These are phyloP conservation scores for Pemphigus obesinymphae DNA, from an alignment of 1,140 invertebrate species.

Conservation along the genomic window DNA sequence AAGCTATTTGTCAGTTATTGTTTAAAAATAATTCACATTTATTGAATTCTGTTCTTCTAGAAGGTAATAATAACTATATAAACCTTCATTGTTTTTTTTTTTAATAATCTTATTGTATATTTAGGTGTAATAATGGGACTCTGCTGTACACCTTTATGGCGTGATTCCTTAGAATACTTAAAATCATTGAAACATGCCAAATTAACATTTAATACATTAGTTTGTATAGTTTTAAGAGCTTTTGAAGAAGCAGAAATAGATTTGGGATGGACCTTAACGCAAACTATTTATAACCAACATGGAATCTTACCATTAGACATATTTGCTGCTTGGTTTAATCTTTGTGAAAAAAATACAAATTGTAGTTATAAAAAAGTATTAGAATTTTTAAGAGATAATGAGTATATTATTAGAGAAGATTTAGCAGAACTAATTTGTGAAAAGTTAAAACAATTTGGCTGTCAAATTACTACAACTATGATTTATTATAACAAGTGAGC, in stretches of 20 bases:
- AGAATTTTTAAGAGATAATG: conserved; percentile 53
- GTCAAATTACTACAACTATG: background rate
- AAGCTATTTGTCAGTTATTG: background rate
- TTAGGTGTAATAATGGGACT: conserved; percentile 11
- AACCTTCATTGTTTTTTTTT: background rate
- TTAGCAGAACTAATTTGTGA: conserved; percentile 48
- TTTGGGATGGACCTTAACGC: conserved; percentile 56
- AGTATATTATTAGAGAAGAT: conserved; percentile 52
- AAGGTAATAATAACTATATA: background rate
- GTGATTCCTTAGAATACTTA: background rate
- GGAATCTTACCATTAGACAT: background rate
- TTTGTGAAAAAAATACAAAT: conserved; percentile 41
- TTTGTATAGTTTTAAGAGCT: conserved; percentile 53
- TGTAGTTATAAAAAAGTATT: conserved; percentile 42
- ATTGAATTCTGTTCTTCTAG: background rate
- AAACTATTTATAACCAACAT: conserved; percentile 50
- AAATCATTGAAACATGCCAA: background rate
- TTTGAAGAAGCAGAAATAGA: conserved; percentile 56
- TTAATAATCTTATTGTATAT: background rate
- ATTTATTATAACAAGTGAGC: conserved; percentile 1
- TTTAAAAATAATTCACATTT: conserved; percentile 4
- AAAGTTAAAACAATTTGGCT: conserved; percentile 41
- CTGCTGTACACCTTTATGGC: conserved; percentile 26
- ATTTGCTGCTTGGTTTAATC: conserved; percentile 39
- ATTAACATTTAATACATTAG: background rate